These are phyloP conservation scores for Azemiops feae DNA, from an alignment of 2,113 vertebrate genomes.

Conservation along the genomic window DNA sequence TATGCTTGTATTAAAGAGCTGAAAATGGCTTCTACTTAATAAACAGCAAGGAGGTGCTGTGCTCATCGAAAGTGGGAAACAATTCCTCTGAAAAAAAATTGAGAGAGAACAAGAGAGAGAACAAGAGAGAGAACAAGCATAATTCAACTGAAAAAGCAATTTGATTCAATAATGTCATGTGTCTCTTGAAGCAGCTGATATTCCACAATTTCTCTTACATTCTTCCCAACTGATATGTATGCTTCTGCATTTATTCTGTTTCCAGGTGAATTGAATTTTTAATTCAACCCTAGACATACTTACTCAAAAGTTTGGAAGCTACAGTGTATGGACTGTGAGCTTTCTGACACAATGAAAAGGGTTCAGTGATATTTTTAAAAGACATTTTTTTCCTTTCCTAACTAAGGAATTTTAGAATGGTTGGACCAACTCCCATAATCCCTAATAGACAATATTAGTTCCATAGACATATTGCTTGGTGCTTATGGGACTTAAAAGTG, in stretches of 20 bases:
- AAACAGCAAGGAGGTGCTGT: neutral
- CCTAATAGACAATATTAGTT: neutral
- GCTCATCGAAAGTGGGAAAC: neutral
- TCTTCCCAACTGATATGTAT: neutral
- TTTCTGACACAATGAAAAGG: neutral
- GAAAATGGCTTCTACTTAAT: neutral
- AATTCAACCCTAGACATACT: neutral
- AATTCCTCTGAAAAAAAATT: neutral
- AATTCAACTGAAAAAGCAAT: neutral
- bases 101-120: neutral
- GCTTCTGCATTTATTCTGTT: neutral
- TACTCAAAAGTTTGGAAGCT: neutral
- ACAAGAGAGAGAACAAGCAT: neutral
- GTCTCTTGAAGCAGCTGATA: neutral
- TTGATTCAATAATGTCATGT: neutral
- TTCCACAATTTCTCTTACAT: neutral
- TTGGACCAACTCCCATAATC: neutral
- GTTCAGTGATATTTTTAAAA: neutral
- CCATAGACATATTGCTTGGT: neutral
- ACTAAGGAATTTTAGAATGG: neutral
- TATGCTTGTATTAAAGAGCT: neutral
- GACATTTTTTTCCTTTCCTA: neutral
- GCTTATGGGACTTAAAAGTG: neutral
- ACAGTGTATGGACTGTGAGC: neutral
- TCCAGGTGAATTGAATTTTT: neutral